A percentile compares a stretch with the other conserved stretches of the same genome.
Evolutionary conservation across 2,888 invertebrate genomes (phyloP).

Genomic region (Tetragnatha montana): DNA sequence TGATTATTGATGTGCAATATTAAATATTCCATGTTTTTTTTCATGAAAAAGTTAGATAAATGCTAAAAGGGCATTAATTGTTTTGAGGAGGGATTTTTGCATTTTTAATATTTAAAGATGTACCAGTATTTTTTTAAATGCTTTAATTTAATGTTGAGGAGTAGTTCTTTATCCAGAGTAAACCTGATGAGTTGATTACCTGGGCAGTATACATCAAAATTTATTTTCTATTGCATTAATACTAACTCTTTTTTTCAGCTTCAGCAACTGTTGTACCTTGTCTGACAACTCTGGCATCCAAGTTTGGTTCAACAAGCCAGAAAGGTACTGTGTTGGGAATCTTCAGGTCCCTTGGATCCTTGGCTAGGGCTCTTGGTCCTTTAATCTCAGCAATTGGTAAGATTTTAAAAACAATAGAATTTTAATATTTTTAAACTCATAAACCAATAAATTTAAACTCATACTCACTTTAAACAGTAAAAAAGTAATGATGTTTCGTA

Average conservation of each 20-base stretch:
- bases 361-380: conserved; percentile 94
- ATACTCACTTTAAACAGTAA: neutral
- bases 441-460: neutral
- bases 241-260: conserved; percentile 75
- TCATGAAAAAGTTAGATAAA: neutral
- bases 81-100: no score
- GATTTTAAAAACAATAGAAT: conserved; percentile 49
- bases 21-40: neutral
- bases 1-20: neutral
- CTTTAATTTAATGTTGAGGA: no score
- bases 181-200: neutral
- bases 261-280: conserved; percentile 92
- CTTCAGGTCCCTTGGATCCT: conserved; percentile 93
- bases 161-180: no score
- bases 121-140: no score
- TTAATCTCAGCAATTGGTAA: conserved; percentile 88
- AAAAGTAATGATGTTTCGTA: neutral
- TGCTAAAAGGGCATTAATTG: no score
- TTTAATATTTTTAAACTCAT: neutral
- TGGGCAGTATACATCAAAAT: neutral
- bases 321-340: conserved; percentile 96
- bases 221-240: neutral
- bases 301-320: conserved; percentile 81
- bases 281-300: conserved; percentile 93
- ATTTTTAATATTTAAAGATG: no score